Percentiles rank a stretch among this genome's conserved stretches.
Evolutionary conservation across 1,140 invertebrate genomes (phyloP).

Genomic region (Artemia franciscana): DNA sequence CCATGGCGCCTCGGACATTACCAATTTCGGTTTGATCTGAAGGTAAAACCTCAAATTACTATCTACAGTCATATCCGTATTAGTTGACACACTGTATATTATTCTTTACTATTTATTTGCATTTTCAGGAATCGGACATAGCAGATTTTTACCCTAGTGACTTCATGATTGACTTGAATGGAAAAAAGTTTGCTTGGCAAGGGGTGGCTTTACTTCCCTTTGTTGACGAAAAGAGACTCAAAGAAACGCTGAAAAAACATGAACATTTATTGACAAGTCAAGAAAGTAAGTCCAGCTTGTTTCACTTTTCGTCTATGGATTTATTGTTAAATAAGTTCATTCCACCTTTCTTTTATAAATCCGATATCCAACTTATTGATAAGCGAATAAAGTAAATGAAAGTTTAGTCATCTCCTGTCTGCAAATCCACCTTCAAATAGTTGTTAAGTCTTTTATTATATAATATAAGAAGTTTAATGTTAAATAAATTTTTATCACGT

Average conservation of each 20-base stretch:
- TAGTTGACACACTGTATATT: too few relatives aligned
- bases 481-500: background rate
- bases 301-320: too few relatives aligned
- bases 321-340: slow-evolving; percentile 6
- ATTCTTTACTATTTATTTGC: slow-evolving; percentile 11
- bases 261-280: slow-evolving; percentile 51
- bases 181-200: slow-evolving; percentile 99
- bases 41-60: too few relatives aligned
- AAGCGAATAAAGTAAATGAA: background rate
- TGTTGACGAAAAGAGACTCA: slow-evolving; percentile 79
- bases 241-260: slow-evolving; percentile 57
- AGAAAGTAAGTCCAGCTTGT: slow-evolving; percentile 40
- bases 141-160: slow-evolving; percentile 98
- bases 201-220: slow-evolving; percentile 93
- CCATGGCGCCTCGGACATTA: too few relatives aligned
- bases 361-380: slow-evolving; percentile 5
- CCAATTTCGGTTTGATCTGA: too few relatives aligned
- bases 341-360: too few relatives aligned
- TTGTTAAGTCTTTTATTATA: background rate
- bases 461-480: too few relatives aligned
- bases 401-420: background rate
- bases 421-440: background rate
- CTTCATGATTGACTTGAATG: slow-evolving; percentile 97
- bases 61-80: too few relatives aligned
- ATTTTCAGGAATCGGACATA: slow-evolving; percentile 58